A percentile compares a stretch with the other conserved stretches of the same genome.
phyloP scores from a whole-genome alignment of 2,113 vertebrate species.

The Nycticryphes semicollaris region DNA sequence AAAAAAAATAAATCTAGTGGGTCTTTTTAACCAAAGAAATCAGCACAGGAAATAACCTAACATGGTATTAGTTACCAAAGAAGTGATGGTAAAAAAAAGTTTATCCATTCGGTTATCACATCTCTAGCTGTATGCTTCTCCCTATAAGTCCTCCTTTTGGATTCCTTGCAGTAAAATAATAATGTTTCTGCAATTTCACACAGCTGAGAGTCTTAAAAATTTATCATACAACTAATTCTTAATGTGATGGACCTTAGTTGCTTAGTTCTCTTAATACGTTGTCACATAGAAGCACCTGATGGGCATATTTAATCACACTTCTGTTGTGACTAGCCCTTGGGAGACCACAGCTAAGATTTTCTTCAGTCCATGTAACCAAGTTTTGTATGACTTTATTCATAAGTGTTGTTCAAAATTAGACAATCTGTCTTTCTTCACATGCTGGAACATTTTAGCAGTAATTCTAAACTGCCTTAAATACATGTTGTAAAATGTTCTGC shows the following conservation, averaged over 20 bases:
- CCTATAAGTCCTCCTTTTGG: not conserved
- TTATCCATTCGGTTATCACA: not conserved
- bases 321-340: not conserved
- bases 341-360: not conserved
- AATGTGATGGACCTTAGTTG: accelerated
- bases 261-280: not conserved
- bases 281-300: not conserved
- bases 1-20: not conserved
- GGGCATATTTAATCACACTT: not conserved
- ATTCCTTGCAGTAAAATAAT: not conserved
- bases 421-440: not conserved
- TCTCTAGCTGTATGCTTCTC: not conserved
- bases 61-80: not conserved
- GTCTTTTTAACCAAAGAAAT: not conserved
- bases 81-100: not conserved
- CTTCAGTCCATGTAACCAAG: not conserved
- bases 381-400: not conserved
- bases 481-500: constrained; percentile 6
- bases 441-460: constrained; percentile 21
- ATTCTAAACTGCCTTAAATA: constrained; percentile 26
- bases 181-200: not conserved
- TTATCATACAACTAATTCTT: not conserved
- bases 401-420: not conserved
- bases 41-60: not conserved
- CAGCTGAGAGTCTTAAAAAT: not conserved